Base-by-base conservation (phyloP, 2,888 invertebrate genomes). In the Lepidocyrtinus sp. region DNA sequence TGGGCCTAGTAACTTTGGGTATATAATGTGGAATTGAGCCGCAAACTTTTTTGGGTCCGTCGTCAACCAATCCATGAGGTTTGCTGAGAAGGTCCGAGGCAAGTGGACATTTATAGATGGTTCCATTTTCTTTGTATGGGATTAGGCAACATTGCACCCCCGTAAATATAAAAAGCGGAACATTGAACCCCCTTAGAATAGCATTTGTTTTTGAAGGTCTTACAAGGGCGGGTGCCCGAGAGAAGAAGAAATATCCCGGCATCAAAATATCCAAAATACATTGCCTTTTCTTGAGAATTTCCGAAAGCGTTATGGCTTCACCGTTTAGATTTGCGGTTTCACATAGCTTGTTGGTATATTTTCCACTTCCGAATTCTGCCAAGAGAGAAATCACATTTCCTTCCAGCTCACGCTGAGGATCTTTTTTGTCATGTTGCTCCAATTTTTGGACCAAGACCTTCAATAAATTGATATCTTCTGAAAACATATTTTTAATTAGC, bases 191-290 rank as follows among this genome's bases (percentile, higher is more conserved):
- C 21, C 50, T 9, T 2, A 75, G n/a, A n/a, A 75, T 36, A n/a
- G 75, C 27, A 19, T 21, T 5, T n/a, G 69, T 75, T 17, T 21
- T 0, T n/a, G 19, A 22, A 21, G 45, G 62, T 3, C 21, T 19
- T 1, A 63, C 69, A 17, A 69, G 26, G 2, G 15, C n/a, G 2
- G 69, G 75, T 9, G 63, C 63, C 21, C 26, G 36, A 15, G 50
- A 69, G 19, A 75, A 63, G 3, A 75, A 68, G 25, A 75, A 75
- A 24, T 75, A 75, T 19, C 75, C 75, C 0, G 75, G 75, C 36
- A 75, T 36, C 1, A 63, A 5, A 1, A 69, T 1, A 25, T 75
- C 75, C 9, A 61, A 12, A 3, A 24, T 15, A 46, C 75, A 75
- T n/a, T 22, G 26, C 21, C 63, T 24, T 19, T 25, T 46, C 19